phyloP scores from a whole-genome alignment of 1,140 invertebrate species.

The Ectropis grisescens region DNA sequence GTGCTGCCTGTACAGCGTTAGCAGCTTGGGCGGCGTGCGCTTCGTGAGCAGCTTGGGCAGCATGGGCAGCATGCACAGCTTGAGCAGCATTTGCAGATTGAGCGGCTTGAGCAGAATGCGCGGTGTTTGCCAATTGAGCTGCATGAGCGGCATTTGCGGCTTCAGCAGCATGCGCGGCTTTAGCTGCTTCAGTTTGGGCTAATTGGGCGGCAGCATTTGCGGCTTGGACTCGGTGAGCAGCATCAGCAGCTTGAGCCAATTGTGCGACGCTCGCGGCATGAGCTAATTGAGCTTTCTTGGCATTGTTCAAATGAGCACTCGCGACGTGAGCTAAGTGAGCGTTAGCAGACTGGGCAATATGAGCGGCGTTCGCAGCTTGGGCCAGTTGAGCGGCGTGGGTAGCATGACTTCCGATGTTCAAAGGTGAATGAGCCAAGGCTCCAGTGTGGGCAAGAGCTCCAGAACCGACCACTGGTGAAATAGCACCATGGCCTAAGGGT shows the following conservation, averaged over 20 bases:
- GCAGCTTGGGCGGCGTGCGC: too few species aligned
- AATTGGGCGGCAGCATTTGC: conserved; percentile 17
- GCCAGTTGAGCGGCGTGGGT: conserved; percentile 9
- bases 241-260: conserved; percentile 16
- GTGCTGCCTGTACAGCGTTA: too few species aligned
- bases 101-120: conserved; percentile 1
- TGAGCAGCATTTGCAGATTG: conserved; percentile 1
- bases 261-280: conserved; percentile 9
- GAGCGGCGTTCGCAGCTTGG: conserved; percentile 14
- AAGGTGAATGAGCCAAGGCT: background rate
- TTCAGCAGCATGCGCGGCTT: conserved; percentile 1
- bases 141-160: background rate
- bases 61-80: background rate
- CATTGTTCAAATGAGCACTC: too few species aligned
- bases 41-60: conserved; percentile 1
- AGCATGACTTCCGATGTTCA: conserved; percentile 6
- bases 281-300: too few species aligned
- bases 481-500: background rate
- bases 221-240: conserved; percentile 3
- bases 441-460: conserved; percentile 6
- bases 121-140: conserved; percentile 1
- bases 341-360: conserved; percentile 5
- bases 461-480: conserved; percentile 10
- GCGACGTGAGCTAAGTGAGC: conserved; percentile 12
- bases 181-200: too few species aligned